Base-by-base conservation (phyloP, 2,113 vertebrate genomes). In the Cardinalis cardinalis region DNA sequence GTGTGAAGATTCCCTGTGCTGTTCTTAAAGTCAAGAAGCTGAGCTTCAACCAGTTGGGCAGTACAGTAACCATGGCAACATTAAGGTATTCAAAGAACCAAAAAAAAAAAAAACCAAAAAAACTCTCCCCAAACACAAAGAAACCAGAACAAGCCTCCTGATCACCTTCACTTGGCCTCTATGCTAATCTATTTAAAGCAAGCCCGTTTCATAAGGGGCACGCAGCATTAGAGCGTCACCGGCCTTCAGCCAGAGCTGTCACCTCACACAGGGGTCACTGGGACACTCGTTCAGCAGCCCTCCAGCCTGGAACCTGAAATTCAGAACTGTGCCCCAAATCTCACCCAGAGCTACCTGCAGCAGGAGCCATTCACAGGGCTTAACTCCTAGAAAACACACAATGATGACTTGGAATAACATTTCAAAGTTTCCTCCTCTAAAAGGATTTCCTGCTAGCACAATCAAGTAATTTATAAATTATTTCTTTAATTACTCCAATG, bases 151-250 rank as follows among this genome's bases (percentile, higher is more conserved):
- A 58, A 84, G 76, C 65, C 48, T 90, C 52, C 58, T 4, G 8
- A 72, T 89, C 78, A 90, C 92, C 78, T 94, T 95, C 88, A 78
- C 73, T 51, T 46, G 61, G 88, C 93, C 88, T 91, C 83, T 66
- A 12, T 5, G 15, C 63, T 72, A 84, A 76, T 68, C 83, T 84
- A 73, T 83, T 85, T 92, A 77, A 91, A 90, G 86, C 17, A 0
- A 87, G 43, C 18, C 40, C 5, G 34, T 84, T 90, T 90, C 82
- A 69, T 82, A 83, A 82, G 63, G 55, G 46, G 36, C 60, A 76
- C 40, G 21, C 25, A 38, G 80, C n/a, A 72, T 81, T 65, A 89
- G 36, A 87, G 21, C 12, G 0, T 21, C 2, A 0, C 53, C 60
- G 66, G 91, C 81, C 78, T 31, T 56, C 65, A 84, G 87, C 77